Evolutionary conservation across 2,797 vertebrate species (phyloP), one percentile per base, ranked within the genome.

Genomic region (Fistularia tabacaria): DNA sequence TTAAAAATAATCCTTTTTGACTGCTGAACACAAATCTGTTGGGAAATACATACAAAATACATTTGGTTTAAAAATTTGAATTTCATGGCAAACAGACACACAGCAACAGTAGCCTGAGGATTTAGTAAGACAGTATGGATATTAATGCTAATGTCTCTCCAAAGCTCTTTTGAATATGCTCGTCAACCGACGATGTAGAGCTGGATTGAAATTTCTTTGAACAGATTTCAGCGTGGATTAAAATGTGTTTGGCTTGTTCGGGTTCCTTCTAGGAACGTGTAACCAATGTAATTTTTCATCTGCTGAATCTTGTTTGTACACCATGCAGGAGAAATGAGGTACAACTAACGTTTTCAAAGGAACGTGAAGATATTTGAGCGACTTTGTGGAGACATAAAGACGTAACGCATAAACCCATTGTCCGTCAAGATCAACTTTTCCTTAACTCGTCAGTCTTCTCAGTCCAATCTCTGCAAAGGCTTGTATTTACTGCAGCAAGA

Each of bases 211-310:
- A 72, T 71, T 65, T 14, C 52, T 70, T 73, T 25, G 51, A 75
- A 44, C 62, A 76, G 56, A 74, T 84, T 76, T 73, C 13, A 44
- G 13, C 0, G 7, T 46, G 53, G 80, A 75, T 86, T 79, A 80
- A 63, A 71, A 61, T 59, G 46, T 62, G 12, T 64, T 68, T 7
- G 14, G 14, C 54, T 46, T 7, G 41, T 71, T 54, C 55, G 7
- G 56, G 61, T 80, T 81, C 51, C 62, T 77, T 82, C 66, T 51
- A 79, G 71, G 80, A 81, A 81, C 1, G 5, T 25, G 25, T n/a
- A 50, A 56, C 9, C 38, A 12, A 12, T 25, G 25, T 25, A 25
- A 25, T 25, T 46, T 48, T 66, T 51, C 9, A 56, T 50, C 44
- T 11, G 10, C 25, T 54, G 52, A 7, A 0, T 51, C 9, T 14